These are phyloP conservation scores for Pipistrellus kuhlii DNA, from an alignment of 2,797 vertebrate genomes.

Conservation along the genomic window DNA sequence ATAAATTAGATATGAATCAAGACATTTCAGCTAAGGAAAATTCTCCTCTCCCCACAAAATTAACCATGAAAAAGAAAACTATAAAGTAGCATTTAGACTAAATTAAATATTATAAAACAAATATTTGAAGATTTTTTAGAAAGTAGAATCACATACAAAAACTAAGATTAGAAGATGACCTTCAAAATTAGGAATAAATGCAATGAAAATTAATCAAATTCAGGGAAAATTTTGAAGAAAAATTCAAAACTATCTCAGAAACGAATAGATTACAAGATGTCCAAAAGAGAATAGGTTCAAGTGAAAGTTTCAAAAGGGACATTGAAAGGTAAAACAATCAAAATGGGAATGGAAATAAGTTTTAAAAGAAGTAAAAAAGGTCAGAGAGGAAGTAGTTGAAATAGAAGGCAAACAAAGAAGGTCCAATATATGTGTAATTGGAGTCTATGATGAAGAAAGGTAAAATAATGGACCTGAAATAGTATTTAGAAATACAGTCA, in stretches of 20 bases:
- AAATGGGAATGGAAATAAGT: slow-evolving; percentile 23
- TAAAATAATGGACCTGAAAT: not conserved
- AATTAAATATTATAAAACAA: slow-evolving; percentile 43
- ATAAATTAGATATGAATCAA: not conserved
- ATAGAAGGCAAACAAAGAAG: slow-evolving; percentile 25
- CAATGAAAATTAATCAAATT: not conserved
- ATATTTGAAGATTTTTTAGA: slow-evolving; percentile 3
- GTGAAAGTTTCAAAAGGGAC: not conserved
- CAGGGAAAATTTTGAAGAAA: not conserved
- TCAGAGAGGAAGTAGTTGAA: not conserved
- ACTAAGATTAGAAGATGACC: slow-evolving; percentile 16
- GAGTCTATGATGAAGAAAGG: not conserved
- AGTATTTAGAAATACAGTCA: slow-evolving; percentile 26
- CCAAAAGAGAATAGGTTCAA: not conserved
- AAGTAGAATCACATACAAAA: slow-evolving; percentile 35
- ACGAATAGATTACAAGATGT: slow-evolving; percentile 32
- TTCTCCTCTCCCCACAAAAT: not conserved
- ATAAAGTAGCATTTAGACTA: not conserved
- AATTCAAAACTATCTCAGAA: slow-evolving; percentile 16
- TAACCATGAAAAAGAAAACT: slow-evolving; percentile 50
- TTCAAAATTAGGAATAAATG: not conserved
- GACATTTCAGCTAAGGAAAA: slow-evolving; percentile 46
- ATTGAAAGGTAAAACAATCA: not conserved
- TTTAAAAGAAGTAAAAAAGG: not conserved
- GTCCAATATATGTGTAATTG: slow-evolving; percentile 49